Conservation (phyloP, 2,797 vertebrate genomes). For the Gymnoscopelus braueri region DNA sequence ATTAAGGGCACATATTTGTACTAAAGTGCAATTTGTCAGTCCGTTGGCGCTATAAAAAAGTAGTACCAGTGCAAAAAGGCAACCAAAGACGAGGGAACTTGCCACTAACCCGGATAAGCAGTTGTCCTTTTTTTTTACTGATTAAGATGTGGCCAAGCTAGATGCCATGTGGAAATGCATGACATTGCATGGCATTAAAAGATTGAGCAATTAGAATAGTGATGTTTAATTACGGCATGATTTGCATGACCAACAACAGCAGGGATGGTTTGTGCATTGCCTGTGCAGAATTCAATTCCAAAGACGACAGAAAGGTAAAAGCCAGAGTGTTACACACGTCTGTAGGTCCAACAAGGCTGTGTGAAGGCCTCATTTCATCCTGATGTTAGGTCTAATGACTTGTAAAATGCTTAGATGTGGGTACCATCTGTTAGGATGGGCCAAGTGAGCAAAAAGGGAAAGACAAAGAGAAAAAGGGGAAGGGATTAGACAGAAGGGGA, state of each 20-base stretch:
- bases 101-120: no score
- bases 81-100: neutral
- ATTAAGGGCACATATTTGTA: constrained; percentile 36
- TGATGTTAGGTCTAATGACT: constrained; percentile 55
- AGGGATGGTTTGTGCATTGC: neutral
- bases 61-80: neutral
- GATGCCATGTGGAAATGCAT: no score
- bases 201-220: no score
- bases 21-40: constrained; percentile 42
- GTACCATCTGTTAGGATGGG: constrained; percentile 55
- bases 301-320: constrained; percentile 34
- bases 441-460: constrained; percentile 2
- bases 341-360: constrained; percentile 20
- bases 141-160: no score
- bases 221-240: no score
- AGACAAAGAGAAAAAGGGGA: constrained; percentile 10
- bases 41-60: constrained; percentile 37
- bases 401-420: constrained; percentile 47
- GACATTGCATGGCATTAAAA: no score
- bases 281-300: constrained; percentile 2
- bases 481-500: neutral
- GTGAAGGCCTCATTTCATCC: constrained; percentile 53
- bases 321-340: constrained; percentile 19
- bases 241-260: no score
- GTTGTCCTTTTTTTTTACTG: no score